Base-by-base conservation (phyloP, 2,888 invertebrate genomes). In the Beris morrisii region DNA sequence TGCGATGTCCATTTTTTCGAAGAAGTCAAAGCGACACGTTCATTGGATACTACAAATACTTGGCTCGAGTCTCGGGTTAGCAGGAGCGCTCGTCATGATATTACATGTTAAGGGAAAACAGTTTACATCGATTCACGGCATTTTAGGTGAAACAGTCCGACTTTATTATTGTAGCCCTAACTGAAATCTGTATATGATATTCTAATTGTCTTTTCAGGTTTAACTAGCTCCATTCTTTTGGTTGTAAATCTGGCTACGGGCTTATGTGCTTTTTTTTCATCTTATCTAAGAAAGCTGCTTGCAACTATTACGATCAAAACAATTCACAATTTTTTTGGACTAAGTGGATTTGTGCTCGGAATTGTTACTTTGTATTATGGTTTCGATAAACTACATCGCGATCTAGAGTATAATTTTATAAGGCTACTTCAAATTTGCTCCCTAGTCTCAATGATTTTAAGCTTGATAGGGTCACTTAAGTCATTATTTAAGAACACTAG, bases 111-210 rank as follows among this genome's bases (percentile, higher is more conserved):
- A 76, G 9, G 73, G 70, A 12, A 71, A 70, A 5, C 79, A 79
- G 66, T 77, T 78, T 4, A 72, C 76, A 38, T 77, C 78, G 38
- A 75, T 75, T 73, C 79, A 79, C 69, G 77, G 78, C 0, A 72
- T 68, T 72, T 71, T 77, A 68, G 78, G 78, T 77, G 69, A 69
- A 72, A 68, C 5, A 6, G 38, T 55, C 31, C 1, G n/a, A 6
- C 7, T 22, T 22, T 22, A 22, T 22, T 1, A 22, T n/a, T n/a
- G n/a, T 22, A 22, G 22, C 22, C 3, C 22, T 22, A 22, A 22
- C 22, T 22, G 22, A 22, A 22, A 22, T 22, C 22, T 22, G 22
- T 22, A 22, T 22, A 22, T 22, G 22, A 22, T 22, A 22, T 22
- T 22, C 22, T 3, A 22, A 22, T 3, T 38, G 5, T 38, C 5